phyloP scores from a whole-genome alignment of 2,797 vertebrate species.

The Myotis findleyi region DNA sequence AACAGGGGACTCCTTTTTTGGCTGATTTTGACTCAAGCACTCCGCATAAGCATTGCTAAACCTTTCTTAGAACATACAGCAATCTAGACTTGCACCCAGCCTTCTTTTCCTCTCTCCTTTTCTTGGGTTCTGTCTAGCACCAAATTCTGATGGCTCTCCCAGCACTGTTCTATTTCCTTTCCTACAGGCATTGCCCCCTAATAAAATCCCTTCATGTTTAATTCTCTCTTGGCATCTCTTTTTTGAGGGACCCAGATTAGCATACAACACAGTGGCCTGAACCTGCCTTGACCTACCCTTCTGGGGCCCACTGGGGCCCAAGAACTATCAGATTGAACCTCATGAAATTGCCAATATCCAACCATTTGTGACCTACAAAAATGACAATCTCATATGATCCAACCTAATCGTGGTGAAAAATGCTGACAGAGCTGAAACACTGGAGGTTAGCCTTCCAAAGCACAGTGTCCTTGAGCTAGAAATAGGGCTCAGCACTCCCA shows the following conservation, averaged over 20 bases:
- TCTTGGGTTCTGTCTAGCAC: neutral
- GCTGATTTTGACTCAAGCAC: conserved; percentile 28
- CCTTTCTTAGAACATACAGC: neutral
- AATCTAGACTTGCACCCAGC: neutral
- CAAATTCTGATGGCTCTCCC: neutral
- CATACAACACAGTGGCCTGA: neutral
- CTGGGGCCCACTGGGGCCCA: neutral
- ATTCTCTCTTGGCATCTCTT: neutral
- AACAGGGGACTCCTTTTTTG: neutral
- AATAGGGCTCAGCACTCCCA: neutral
- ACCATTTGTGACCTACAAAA: neutral
- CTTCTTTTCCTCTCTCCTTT: neutral
- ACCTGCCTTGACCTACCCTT: neutral
- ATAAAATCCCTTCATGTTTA: neutral
- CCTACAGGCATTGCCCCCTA: neutral
- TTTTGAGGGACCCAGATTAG: neutral
- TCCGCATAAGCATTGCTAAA: neutral
- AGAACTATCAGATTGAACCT: neutral
- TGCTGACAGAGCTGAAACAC: neutral
- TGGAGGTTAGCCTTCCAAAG: neutral
- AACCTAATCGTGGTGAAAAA: neutral
- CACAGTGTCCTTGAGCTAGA: neutral
- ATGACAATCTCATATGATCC: neutral
- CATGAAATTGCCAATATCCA: neutral
- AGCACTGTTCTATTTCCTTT: neutral